phyloP scores from a whole-genome alignment of 2,888 invertebrate genomes.

The Troides oblongomaculatus region DNA sequence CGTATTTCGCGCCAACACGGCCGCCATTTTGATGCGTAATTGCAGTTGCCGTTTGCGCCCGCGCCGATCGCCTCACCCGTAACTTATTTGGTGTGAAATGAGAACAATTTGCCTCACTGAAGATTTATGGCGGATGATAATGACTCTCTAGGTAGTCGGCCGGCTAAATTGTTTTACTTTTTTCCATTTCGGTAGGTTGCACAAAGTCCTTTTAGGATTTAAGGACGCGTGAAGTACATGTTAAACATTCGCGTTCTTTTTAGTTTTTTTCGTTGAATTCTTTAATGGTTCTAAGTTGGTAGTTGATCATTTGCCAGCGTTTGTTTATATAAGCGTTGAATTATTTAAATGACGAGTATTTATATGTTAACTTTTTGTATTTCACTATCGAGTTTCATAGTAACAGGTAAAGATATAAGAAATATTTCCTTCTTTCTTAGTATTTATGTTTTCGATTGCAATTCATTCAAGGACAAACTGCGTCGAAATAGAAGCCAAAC shows the following conservation, averaged over 20 bases:
- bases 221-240: conserved; percentile 29
- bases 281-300: conserved; percentile 11
- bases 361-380: no score
- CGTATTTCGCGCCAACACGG: conserved; percentile 38
- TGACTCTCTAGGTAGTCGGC: conserved; percentile 48
- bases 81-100: conserved; percentile 76
- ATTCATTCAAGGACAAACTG: no score
- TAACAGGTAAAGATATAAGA: no score
- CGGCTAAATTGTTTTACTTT: conserved; percentile 41
- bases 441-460: no score
- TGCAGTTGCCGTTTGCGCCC: conserved; percentile 47
- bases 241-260: conserved; percentile 1
- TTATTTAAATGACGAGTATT: background rate
- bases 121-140: conserved; percentile 66
- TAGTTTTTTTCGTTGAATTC: conserved; percentile 29
- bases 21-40: conserved; percentile 59
- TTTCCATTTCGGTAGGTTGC: conserved; percentile 27
- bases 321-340: background rate
- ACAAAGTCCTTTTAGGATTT: conserved; percentile 30
- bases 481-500: no score
- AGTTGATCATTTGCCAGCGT: conserved; percentile 3
- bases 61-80: conserved; percentile 45
- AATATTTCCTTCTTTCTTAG: no score
- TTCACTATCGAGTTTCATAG: no score
- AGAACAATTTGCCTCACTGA: conserved; percentile 64